phyloP scores from a whole-genome alignment of 2,113 vertebrate species.

The Telmatochromis brachygnathus region DNA sequence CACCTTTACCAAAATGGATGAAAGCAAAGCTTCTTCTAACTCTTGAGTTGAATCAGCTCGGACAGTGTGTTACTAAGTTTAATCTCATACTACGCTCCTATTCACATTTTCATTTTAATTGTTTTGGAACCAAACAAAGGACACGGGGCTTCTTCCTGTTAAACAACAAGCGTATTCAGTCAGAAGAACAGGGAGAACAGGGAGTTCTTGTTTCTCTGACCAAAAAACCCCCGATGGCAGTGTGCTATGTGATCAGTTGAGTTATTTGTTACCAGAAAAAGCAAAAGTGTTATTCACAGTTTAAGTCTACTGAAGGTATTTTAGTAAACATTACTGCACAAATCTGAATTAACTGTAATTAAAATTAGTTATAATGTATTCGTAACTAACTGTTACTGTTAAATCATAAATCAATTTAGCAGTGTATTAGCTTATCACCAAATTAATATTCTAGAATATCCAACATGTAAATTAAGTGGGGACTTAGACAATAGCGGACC shows the following conservation, averaged over 20 bases:
- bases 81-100: neutral
- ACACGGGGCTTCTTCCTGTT: neutral
- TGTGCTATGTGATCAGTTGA: neutral
- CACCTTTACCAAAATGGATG: slow-evolving; percentile 55
- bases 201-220: neutral
- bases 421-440: neutral
- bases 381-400: neutral
- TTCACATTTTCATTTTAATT: too few species aligned
- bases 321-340: neutral
- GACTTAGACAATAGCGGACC: neutral
- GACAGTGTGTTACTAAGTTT: neutral
- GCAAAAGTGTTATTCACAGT: slow-evolving; percentile 16
- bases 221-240: accelerated
- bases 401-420: neutral
- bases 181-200: neutral
- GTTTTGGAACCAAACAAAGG: neutral
- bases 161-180: neutral
- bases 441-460: neutral
- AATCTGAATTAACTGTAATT: neutral
- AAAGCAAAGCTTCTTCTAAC: slow-evolving; percentile 16
- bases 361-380: neutral
- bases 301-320: neutral
- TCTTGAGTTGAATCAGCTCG: neutral
- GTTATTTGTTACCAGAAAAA: neutral
- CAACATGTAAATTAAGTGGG: neutral